Base-by-base conservation (phyloP, 2,113 vertebrate species). In the Heterotis niloticus region DNA sequence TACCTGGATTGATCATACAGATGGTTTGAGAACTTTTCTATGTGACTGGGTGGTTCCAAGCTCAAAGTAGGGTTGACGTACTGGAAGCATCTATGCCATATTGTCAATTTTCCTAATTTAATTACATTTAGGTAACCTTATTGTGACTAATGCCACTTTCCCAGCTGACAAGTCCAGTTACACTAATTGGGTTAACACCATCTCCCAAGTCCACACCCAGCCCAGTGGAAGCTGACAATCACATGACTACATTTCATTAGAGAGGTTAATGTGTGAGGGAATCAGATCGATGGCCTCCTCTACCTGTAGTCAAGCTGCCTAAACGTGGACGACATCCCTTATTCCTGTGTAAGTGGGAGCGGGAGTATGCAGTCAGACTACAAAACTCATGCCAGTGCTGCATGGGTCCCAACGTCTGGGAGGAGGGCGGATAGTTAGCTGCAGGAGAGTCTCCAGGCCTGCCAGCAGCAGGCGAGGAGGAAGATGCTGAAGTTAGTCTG, bases 391-490 rank as follows among this genome's bases (percentile, higher is more conserved):
- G 59, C 11, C 59, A 62, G 10, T 44, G 7, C 34, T 28, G 59
- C 73, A 57, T 20, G 59, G 81, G 59, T 28, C 16, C 16, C 54
- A 59, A 10, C 59, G 24, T 75, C 23, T 10, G 16, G 79, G 64
- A 80, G 77, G 71, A 77, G 64, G 76, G 82, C 56, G 79, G 76
- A 34, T 88, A 44, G 88, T 87, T 85, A 84, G 88, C 86, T 84
- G 89, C 84, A 84, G 88, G 85, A 90, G 44, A 83, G 83, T 82
- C 83, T 79, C 83, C 80, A 75, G 90, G 95, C 96, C 96, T 91
- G 90, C 96, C 96, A 94, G 96, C 96, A 97, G 96, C 95, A 96
- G 85, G 90, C 85, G 86, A 20, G 83, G 86, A 57, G 74, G 71
- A 80, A 80, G 77, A 70, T 44, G 64, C 17, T 56, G 13, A 67